phyloP scores from a whole-genome alignment of 1,140 invertebrate species.

The Papilio aristodemus region DNA sequence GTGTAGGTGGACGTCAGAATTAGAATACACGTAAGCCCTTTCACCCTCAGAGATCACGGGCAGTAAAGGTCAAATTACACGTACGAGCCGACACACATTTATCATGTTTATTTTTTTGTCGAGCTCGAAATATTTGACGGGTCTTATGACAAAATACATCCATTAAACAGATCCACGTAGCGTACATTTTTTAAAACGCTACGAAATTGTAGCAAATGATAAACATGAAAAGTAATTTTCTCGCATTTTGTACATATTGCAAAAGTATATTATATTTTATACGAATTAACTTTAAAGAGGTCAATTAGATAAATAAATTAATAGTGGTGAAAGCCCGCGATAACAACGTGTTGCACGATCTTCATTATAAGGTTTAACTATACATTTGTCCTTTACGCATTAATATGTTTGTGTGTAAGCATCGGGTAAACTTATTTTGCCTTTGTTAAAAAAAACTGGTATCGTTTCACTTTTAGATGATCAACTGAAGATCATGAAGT shows the following conservation, averaged over 20 bases:
- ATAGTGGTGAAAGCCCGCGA: too few species aligned
- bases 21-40: conserved; percentile 32
- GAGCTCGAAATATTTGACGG: conserved; percentile 29
- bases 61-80: conserved; percentile 32
- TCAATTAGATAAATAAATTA: too few species aligned
- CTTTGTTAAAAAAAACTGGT: too few species aligned
- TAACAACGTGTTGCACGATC: too few species aligned
- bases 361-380: too few species aligned
- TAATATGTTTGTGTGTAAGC: too few species aligned
- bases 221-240: background rate
- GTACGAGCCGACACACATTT: conserved; percentile 15
- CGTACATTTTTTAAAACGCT: background rate
- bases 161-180: conserved; percentile 14
- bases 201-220: conserved; percentile 16
- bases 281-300: background rate
- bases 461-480: background rate
- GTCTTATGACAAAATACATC: conserved; percentile 12
- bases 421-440: too few species aligned
- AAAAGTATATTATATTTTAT: background rate
- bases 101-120: conserved; percentile 24
- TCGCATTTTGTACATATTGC: background rate
- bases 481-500: background rate
- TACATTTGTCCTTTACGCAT: too few species aligned
- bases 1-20: conserved; percentile 25
- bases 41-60: conserved; percentile 24